Evolutionary conservation across 2,888 invertebrate genomes (phyloP).

Genomic region (Cartodere bifasciata): DNA sequence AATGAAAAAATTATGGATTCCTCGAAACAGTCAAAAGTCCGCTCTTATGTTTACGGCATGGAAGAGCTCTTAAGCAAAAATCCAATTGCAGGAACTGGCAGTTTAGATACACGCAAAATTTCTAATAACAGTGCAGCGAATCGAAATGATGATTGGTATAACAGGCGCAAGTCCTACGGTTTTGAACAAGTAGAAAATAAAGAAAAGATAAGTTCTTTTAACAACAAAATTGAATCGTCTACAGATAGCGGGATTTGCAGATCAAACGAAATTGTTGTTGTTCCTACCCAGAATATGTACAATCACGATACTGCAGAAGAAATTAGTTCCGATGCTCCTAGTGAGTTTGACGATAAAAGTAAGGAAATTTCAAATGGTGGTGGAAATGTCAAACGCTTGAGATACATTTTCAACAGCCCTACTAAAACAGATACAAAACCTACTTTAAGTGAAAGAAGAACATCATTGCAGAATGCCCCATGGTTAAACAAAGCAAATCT

Average conservation of each 20-base stretch:
- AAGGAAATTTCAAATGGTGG: constrained; percentile 2
- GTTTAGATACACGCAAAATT: constrained; percentile 36
- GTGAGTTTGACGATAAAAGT: constrained; percentile 8
- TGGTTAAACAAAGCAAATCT: constrained; percentile 20
- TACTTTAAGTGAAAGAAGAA: too few relatives aligned
- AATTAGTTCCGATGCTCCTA: constrained; percentile 13
- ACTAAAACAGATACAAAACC: constrained; percentile 15
- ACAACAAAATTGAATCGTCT: constrained; percentile 55
- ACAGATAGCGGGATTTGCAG: constrained; percentile 67
- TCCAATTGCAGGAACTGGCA: constrained; percentile 33
- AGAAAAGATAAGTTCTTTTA: constrained; percentile 20
- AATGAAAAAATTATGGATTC: constrained; percentile 36
- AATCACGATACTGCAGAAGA: constrained; percentile 11
- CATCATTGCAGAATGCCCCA: too few relatives aligned
- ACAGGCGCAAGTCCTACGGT: constrained; percentile 64
- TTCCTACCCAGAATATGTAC: constrained; percentile 18
- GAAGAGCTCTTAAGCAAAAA: constrained; percentile 29
- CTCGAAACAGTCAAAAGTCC: constrained; percentile 26
- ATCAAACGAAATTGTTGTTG: constrained; percentile 50
- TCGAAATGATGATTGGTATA: constrained; percentile 53
- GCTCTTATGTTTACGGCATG: constrained; percentile 37
- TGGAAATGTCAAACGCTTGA: constrained; percentile 22
- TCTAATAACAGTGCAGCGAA: constrained; percentile 24
- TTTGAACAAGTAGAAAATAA: constrained; percentile 44
- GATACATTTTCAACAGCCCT: constrained; percentile 12